A percentile compares a stretch with the other conserved stretches of the same genome.
phyloP scores from a whole-genome alignment of 2,888 invertebrate genomes.

The Timandra comae region DNA sequence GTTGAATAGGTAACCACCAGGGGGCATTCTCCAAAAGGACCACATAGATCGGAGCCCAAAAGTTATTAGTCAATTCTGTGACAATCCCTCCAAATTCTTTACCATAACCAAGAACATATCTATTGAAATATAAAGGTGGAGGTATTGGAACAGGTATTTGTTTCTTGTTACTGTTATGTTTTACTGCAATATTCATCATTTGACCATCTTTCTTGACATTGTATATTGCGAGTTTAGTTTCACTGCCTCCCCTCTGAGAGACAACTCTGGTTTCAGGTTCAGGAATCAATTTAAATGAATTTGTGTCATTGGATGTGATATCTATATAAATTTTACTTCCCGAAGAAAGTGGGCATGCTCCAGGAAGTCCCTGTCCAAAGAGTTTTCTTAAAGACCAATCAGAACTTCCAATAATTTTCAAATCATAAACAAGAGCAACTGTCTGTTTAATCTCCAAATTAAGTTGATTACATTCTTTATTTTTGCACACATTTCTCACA shows the following conservation, averaged over 20 bases:
- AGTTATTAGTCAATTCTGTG: conserved; percentile 88
- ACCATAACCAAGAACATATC: conserved; percentile 92
- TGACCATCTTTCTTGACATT: conserved; percentile 75
- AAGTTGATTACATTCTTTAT: conserved; percentile 75
- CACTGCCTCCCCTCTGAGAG: conserved; percentile 83
- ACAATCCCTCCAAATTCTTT: conserved; percentile 94
- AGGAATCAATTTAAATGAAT: conserved; percentile 80
- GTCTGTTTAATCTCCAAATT: conserved; percentile 90
- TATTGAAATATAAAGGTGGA: conserved; percentile 85
- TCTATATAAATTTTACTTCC: conserved; percentile 90
- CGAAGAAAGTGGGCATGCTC: conserved; percentile 87
- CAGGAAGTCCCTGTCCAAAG: conserved; percentile 90
- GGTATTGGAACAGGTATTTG: conserved; percentile 70
- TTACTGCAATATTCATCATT: conserved; percentile 83
- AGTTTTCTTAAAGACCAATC: conserved; percentile 92
- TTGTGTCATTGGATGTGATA: conserved; percentile 78
- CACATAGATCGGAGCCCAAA: conserved; percentile 84
- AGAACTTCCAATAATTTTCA: conserved; percentile 78
- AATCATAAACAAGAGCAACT: conserved; percentile 91
- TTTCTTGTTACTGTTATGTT: conserved; percentile 58
- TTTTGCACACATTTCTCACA: conserved; percentile 86
- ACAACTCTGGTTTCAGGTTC: conserved; percentile 74
- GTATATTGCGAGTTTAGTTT: conserved; percentile 82
- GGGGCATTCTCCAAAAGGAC: conserved; percentile 93
- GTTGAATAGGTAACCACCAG: conserved; percentile 92